phyloP scores from a whole-genome alignment of 1,140 invertebrate species.

The Drosophila kurseongensis region DNA sequence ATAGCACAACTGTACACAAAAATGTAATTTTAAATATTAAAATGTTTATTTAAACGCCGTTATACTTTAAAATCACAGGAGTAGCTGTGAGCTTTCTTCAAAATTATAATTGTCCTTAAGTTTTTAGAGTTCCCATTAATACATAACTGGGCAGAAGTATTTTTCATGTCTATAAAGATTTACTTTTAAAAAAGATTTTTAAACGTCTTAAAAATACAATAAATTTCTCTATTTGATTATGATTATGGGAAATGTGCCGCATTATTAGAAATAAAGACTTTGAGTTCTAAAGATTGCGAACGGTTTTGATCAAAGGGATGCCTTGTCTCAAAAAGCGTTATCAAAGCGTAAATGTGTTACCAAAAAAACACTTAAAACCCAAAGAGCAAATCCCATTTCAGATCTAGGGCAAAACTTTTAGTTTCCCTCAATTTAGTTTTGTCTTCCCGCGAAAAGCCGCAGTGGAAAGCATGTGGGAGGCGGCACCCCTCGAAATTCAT shows the following conservation, averaged over 20 bases:
- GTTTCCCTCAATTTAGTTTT: constrained; percentile 46
- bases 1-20: no score
- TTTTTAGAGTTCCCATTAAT: no score
- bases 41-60: no score
- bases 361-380: constrained; percentile 26
- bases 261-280: constrained; percentile 4
- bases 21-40: no score
- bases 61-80: no score
- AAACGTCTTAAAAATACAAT: not conserved
- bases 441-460: constrained; percentile 19
- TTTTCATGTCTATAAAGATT: no score
- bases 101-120: no score
- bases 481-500: constrained; percentile 6
- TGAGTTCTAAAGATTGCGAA: constrained; percentile 16
- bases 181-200: no score
- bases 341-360: constrained; percentile 18
- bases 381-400: constrained; percentile 31
- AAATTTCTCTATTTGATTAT: not conserved
- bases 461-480: constrained; percentile 3
- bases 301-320: not conserved
- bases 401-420: constrained; percentile 49
- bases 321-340: constrained; percentile 1
- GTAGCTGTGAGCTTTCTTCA: no score
- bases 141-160: no score
- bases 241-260: not conserved